Percentiles rank a stretch among this genome's conserved stretches.
phyloP scores from a whole-genome alignment of 92 coral and sea anemone species.

The Paramuricea clavata region DNA sequence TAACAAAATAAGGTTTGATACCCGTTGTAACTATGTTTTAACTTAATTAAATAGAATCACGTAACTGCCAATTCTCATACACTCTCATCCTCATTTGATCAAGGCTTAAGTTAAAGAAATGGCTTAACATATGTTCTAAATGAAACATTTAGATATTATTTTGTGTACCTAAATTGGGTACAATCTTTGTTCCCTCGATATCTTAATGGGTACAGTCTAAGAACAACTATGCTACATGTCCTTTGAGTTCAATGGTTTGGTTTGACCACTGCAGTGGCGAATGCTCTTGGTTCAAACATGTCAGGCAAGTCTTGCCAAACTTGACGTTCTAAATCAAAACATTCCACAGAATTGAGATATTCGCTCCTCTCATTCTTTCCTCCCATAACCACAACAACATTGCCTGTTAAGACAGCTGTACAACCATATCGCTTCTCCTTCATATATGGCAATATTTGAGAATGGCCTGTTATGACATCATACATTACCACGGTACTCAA shows the following conservation, averaged over 20 bases:
- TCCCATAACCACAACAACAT: neutral
- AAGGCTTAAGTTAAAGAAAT: too few relatives aligned
- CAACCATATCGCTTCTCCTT: neutral
- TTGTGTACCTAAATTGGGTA: too few relatives aligned
- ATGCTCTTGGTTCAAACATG: neutral
- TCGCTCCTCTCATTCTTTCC: neutral
- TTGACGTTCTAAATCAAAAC: neutral
- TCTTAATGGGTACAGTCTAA: too few relatives aligned
- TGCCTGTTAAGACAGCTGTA: neutral
- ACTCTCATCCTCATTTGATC: too few relatives aligned
- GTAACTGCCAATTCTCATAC: too few relatives aligned
- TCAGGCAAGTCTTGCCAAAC: neutral
- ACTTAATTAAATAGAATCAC: too few relatives aligned
- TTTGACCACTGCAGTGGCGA: neutral
- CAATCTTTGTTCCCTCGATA: too few relatives aligned
- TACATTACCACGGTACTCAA: neutral
- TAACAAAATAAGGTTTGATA: too few relatives aligned
- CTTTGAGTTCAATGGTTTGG: neutral
- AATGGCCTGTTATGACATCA: neutral
- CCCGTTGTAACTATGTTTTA: too few relatives aligned
- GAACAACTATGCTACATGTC: too few relatives aligned
- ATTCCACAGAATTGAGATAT: neutral
- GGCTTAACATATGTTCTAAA: too few relatives aligned
- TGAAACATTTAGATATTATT: too few relatives aligned
- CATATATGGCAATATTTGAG: neutral